Conservation (phyloP, 2,888 invertebrate genomes). For the Tenthredo mesomela region DNA sequence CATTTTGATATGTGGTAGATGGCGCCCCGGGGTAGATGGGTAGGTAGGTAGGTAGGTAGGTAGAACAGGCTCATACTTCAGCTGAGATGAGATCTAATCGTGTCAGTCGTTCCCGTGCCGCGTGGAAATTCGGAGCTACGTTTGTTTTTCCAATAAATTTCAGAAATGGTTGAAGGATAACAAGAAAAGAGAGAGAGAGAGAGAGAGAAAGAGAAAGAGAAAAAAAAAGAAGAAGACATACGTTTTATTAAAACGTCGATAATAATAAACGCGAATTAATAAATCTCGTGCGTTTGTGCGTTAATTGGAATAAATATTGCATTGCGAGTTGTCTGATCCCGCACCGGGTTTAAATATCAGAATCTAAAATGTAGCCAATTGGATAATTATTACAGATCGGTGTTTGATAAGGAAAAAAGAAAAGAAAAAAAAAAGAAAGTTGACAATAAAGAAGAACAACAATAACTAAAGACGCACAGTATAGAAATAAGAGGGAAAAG, state of each 20-base stretch:
- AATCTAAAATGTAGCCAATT: neutral
- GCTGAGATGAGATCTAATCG: conserved; percentile 37
- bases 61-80: neutral
- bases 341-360: neutral
- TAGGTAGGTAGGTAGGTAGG: neutral
- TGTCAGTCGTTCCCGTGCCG: conserved; percentile 47
- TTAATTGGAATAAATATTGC: neutral
- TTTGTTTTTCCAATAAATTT: neutral
- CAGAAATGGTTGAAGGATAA: neutral
- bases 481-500: conserved; percentile 2
- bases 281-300: neutral
- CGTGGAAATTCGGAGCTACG: neutral
- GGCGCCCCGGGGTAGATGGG: conserved; percentile 28
- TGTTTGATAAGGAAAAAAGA: neutral
- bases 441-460: neutral
- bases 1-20: conserved; percentile 10
- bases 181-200: too few relatives aligned
- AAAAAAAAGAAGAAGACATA: neutral
- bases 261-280: neutral
- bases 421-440: neutral
- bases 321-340: neutral
- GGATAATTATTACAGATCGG: neutral
- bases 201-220: neutral
- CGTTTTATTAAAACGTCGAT: neutral
- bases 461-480: neutral